Base-by-base conservation (phyloP, 1,140 invertebrate genomes). In the Thalassaphorura encarpata region DNA sequence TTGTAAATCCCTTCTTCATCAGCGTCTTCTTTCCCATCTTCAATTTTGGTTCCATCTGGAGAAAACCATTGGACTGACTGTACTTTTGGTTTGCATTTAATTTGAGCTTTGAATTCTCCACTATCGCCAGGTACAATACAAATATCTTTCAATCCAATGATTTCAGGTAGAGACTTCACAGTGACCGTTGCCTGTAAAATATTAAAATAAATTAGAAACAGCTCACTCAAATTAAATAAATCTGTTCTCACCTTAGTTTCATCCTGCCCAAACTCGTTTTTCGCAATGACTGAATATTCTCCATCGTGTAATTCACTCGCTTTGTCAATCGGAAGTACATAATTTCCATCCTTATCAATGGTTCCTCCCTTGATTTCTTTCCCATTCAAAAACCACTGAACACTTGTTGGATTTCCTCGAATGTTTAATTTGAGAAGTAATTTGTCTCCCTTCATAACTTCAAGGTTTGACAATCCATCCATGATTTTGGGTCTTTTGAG, bases 401-500 rank as follows among this genome's bases (percentile, higher is more conserved):
- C n/a, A n/a, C n/a, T n/a, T n/a, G n/a, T n/a, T n/a, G n/a, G n/a
- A n/a, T n/a, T n/a, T n/a, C n/a, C n/a, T n/a, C n/a, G n/a, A n/a
- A n/a, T n/a, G n/a, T n/a, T n/a, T n/a, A n/a, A n/a, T n/a, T n/a
- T n/a, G n/a, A n/a, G n/a, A n/a, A n/a, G n/a, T n/a, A n/a, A n/a
- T n/a, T n/a, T n/a, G n/a, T 82, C 78, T 47, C 83, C 80, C 65
- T 86, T 83, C 61, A 78, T 78, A 33, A 81, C 80, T 49, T 79
- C 81, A 64, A 78, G 75, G 52, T 83, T 82, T 58, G 78, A 72
- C 5, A 92, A 70, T 0, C 80, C 80, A 29, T 77, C 75, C 28
- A 77, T 77, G 64, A 92, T 78, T 65, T 83, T 83, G 0, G 89
- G 89, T 60, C 81, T 81, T 36, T 85, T 77, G 26, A 86, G 77